Evolutionary conservation across 2,888 invertebrate species (phyloP), one percentile per base, ranked within the genome.

Genomic region (Parnassius mnemosyne): DNA sequence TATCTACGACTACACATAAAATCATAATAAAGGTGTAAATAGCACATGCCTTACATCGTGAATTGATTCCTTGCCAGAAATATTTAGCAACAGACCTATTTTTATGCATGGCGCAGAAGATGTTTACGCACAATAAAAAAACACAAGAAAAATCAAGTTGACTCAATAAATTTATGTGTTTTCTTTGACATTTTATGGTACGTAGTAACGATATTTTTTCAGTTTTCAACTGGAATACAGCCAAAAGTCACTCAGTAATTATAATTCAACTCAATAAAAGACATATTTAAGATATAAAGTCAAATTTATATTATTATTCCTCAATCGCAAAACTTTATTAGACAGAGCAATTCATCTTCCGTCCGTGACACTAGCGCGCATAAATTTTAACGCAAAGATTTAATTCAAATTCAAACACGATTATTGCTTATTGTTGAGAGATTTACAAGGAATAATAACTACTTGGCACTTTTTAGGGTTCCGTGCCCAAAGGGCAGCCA

Each of bases 261-360:
- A 53, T 57, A 43, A 57, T 44, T 12, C 25, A 34, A 57, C 13
- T 12, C 41, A 47, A 57, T 62, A 62, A 62, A 57, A 57, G n/a
- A 62, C 53, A 62, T 57, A 20, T 44, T 53, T 3, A 54, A 53
- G 53, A 57, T 34, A 61, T 63, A 55, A 55, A 63, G 34, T 58
- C 51, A 46, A 53, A 55, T 46, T 55, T 55, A 47, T 55, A 58
- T 59, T 59, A 34, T 57, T 47, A 57, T 57, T 57, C 57, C 13
- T 50, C 11, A 43, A 41, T 62, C 57, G 53, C 57, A 57, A 10
- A 51, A 10, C 49, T 53, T 44, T 50, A 13, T 49, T 42, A 53
- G 51, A 42, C 25, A 52, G 43, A 53, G 42, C 62, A 43, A 63
- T 63, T 52, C 20, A 50, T 58, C 58, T 63, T 63, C 46, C 12